A percentile compares a stretch with the other conserved stretches of the same genome.
Evolutionary conservation across 2,888 invertebrate genomes (phyloP).

Genomic region (Drosophila atripex): DNA sequence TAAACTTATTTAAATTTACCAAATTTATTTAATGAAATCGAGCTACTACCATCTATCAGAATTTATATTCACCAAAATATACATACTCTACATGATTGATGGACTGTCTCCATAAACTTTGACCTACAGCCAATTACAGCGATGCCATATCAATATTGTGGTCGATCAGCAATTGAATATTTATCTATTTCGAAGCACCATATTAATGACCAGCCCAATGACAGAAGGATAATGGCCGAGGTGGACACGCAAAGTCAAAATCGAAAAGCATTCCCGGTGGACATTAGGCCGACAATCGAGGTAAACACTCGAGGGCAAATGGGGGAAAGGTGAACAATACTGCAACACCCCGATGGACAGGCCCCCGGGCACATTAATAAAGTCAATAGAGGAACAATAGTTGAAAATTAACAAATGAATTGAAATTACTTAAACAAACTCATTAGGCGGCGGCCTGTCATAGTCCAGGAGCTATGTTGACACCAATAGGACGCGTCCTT

Average conservation of each 20-base stretch:
- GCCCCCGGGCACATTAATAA: slow-evolving; percentile 59
- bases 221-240: slow-evolving; percentile 54
- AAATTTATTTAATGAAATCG: too few relatives aligned
- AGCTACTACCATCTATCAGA: too few relatives aligned
- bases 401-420: slow-evolving; percentile 79
- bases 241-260: slow-evolving; percentile 56
- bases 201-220: slow-evolving; percentile 47
- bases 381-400: slow-evolving; percentile 75
- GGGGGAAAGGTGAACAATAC: not conserved
- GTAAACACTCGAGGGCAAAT: slow-evolving; percentile 15
- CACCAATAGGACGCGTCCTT: slow-evolving; percentile 44
- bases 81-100: not conserved
- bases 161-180: slow-evolving; percentile 21
- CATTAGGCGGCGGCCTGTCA: slow-evolving; percentile 65
- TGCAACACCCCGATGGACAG: slow-evolving; percentile 21
- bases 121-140: not conserved
- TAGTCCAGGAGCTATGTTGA: slow-evolving; percentile 60
- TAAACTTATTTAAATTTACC: too few relatives aligned
- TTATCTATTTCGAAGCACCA: slow-evolving; percentile 16
- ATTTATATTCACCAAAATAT: not conserved
- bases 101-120: slow-evolving; percentile 3
- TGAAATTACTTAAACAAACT: slow-evolving; percentile 79
- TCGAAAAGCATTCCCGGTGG: slow-evolving; percentile 26
- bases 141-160: slow-evolving; percentile 26
- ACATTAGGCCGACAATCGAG: slow-evolving; percentile 24